Base-by-base conservation (phyloP, 2,797 vertebrate species). In the Coluber constrictor region DNA sequence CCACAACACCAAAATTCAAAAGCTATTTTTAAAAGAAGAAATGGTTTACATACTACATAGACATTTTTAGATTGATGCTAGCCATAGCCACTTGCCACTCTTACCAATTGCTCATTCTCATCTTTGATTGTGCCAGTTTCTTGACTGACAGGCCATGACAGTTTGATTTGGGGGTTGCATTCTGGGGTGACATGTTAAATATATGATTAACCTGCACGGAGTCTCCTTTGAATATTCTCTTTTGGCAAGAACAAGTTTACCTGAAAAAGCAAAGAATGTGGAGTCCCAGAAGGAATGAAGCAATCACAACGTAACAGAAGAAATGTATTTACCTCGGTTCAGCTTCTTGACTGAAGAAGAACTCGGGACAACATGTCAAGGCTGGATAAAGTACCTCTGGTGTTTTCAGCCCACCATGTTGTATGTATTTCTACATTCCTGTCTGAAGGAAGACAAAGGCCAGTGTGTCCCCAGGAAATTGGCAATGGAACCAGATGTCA, bases 301-400 rank as follows among this genome's bases (percentile, higher is more conserved):
- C 23, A 63, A 29, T 43, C 61, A 54, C n/a, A 79, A 55, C 37
- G n/a, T 18, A 43, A 51, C 70, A 55, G 51, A 86, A 27, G 25
- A 91, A 89, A 47, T 61, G 59, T 29, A 66, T 91, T 91, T 91
- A 27, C 29, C 18, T 57, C 12, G n/a, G 43, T 61, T 47, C 57
- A 47, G 18, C 91, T 61, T 63, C 61, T 86, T 66, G 57, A 56
- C 23, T 16, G 51, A 61, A 16, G 57, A 86, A 86, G 83, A 57
- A 89, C 51, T 91, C 23, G 87, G 91, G n/a, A 55, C 2, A 89
- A 15, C 0, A 0, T 92, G 70, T 87, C 3, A n/a, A 59, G 0
- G 66, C 29, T 92, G 61, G 63, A 9, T 27, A 92, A 70, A 18
- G 79, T 94, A 1, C 93, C 94, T 93, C 74, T 57, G 23, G 32